Base-by-base conservation (phyloP, 2,888 invertebrate genomes). In the Cerastis leucographa region DNA sequence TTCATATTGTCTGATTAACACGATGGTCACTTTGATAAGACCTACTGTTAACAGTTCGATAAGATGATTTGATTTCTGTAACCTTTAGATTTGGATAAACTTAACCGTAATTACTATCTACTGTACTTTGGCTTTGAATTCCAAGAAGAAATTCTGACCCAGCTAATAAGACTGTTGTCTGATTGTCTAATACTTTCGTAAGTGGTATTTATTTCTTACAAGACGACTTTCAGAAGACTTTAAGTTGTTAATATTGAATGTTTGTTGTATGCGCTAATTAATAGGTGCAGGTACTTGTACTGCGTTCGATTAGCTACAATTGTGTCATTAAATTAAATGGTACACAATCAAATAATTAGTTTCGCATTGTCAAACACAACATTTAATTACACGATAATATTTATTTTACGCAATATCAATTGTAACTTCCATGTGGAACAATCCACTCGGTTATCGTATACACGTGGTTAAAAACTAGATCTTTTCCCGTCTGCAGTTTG, bases 381-480 rank as follows among this genome's bases (percentile, higher is more conserved):
- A 80, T 83, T 89, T 89, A 89, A 88, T 89, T 85, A 89, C 62
- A 76, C 82, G 87, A 89, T 90, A 90, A 88, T 88, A 86, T 89
- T 88, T 86, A 82, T 86, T 84, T 85, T 80, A 85, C 81, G 74
- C 80, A 80, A 78, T 86, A 81, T 84, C 75, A 80, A 83, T 74
- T 82, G 49, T 87, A 71, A 87, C 87, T 90, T 91, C 92, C 90
- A 87, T 80, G 75, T 87, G 84, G 88, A 88, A 91, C 91, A 88
- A 85, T 87, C 89, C 86, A 85, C 74, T 78, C 68, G 70, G 88
- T 93, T 93, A 93, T 93, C 93, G 51, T 71, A 74, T 93, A 91
- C 94, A 93, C 94, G 93, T 91, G 93, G 85, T 80, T 69, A 81
- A 87, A 88, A 93, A 91, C 93, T 92, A 92, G 93, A 91, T 93